These are phyloP conservation scores for Macrostomum lignano DNA, from an alignment of 1,140 invertebrate species.

Conservation along the genomic window DNA sequence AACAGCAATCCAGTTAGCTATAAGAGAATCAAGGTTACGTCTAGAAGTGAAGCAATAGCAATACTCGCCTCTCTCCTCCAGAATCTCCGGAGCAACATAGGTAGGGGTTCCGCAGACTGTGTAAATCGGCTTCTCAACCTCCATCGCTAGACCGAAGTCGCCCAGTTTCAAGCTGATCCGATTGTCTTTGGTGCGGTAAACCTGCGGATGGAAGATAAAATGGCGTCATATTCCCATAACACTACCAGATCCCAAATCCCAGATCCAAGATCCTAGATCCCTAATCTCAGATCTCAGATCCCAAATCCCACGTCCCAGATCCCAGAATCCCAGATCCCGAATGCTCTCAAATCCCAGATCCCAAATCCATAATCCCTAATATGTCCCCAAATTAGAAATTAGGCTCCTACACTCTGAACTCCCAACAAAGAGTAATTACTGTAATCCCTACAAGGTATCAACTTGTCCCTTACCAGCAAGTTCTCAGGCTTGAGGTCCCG, in stretches of 20 bases:
- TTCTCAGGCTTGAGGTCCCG: conserved; percentile 94
- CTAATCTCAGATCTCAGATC: too few relatives aligned
- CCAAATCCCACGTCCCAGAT: too few relatives aligned
- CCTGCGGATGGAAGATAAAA: too few relatives aligned
- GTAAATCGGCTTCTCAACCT: conserved; percentile 44
- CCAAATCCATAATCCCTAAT: too few relatives aligned
- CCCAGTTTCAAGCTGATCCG: conserved; percentile 47
- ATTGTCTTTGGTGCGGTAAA: conserved; percentile 8
- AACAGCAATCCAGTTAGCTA: too few relatives aligned
- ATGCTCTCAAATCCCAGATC: too few relatives aligned
- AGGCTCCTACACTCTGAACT: too few relatives aligned
- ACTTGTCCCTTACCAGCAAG: conserved; percentile 40
- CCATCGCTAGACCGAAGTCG: conserved; percentile 82
- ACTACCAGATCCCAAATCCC: too few relatives aligned
- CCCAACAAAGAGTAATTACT: background rate
- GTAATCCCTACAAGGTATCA: background rate
- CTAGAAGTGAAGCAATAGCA: background rate
- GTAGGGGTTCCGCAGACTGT: conserved; percentile 89
- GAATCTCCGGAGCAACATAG: conserved; percentile 87
- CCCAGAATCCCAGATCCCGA: too few relatives aligned
- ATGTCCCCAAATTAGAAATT: too few relatives aligned
- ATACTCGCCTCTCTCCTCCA: conserved; percentile 40
- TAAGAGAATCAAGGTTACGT: background rate
- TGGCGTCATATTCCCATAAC: too few relatives aligned
- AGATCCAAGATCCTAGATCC: too few relatives aligned